phyloP scores from a whole-genome alignment of 2,888 invertebrate genomes.

The Sialis fuliginosa region DNA sequence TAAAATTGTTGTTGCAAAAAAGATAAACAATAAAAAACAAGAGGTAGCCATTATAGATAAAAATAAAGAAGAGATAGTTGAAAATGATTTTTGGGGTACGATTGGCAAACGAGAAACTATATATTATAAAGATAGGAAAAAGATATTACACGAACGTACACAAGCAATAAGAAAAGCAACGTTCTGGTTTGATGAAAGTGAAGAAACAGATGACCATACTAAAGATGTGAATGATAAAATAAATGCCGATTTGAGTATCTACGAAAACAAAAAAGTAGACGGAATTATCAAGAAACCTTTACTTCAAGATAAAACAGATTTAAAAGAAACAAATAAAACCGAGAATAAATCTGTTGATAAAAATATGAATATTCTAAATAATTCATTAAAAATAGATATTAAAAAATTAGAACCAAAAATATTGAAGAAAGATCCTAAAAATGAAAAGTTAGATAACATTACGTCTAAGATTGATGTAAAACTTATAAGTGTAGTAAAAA shows the following conservation, averaged over 20 bases:
- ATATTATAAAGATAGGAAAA: conserved; percentile 36
- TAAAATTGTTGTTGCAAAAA: neutral
- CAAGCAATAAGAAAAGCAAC: conserved; percentile 20
- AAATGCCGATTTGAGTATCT: neutral
- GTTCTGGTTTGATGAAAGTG: conserved; percentile 10
- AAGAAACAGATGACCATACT: neutral
- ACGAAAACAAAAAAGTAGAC: conserved; percentile 7
- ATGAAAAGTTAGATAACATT: neutral
- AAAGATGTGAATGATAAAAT: conserved; percentile 10
- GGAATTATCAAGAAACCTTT: conserved; percentile 7
- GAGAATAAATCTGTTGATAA: neutral
- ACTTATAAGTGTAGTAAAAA: conserved; percentile 10
- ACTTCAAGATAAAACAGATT: neutral
- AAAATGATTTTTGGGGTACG: conserved; percentile 44
- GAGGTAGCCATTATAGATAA: conserved; percentile 11
- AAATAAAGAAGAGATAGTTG: conserved; percentile 17
- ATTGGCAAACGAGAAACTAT: conserved; percentile 48
- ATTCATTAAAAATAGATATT: neutral
- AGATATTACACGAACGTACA: conserved; percentile 27
- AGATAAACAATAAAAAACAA: conserved; percentile 18
- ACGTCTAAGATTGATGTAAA: neutral
- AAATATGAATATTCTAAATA: neutral
- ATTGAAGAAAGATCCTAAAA: neutral
- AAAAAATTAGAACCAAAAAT: neutral
- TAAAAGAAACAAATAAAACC: neutral